Base-by-base conservation (phyloP, 2,888 invertebrate species). In the Yponomeuta plumbellus region DNA sequence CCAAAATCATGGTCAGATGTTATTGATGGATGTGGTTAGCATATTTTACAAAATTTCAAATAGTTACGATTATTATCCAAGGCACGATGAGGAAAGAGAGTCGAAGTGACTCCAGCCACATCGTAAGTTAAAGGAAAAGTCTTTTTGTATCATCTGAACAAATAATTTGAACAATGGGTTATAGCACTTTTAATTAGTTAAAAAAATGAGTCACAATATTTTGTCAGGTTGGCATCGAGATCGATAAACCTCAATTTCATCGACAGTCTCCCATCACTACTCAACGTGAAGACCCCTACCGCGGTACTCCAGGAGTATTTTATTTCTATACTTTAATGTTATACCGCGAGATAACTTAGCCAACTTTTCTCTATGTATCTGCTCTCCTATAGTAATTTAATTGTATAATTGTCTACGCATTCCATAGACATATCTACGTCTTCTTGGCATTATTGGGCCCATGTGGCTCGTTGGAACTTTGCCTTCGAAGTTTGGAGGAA, bases 261-360 rank as follows among this genome's bases (percentile, higher is more conserved):
- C 68, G 66, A 69, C 26, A 66, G 61, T 34, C 0, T 21, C 68
- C 66, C 77, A 73, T 66, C 78, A 61, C 78, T 78, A 75, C 4
- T 68, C 74, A 67, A 70, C 72, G 73, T 75, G 75, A 17, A 62
- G 34, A 17, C 62, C 34, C 44, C 62, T 8, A 44, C 63, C 21
- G 21, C 23, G 59, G 74, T 74, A 72, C 71, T 71, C 69, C 73
- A 68, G 74, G 72, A 77, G 76, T 75, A 78, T 78, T 81, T 75
- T 75, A 77, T 71, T 74, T 74, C 72, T 66, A 75, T 76, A 75
- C 80, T 78, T 72, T 70, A 71, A 70, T 73, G 74, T 63, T 40
- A 62, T 64, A 73, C 78, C 65, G 67, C 65, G 67, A 65, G 22
- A 61, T 67, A 67, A 65, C 67, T 65, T 65, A 44, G 44, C 20